A percentile compares a stretch with the other conserved stretches of the same genome.
Evolutionary conservation across 2,113 vertebrate species (phyloP).

Genomic region (Cynocephalus volans): DNA sequence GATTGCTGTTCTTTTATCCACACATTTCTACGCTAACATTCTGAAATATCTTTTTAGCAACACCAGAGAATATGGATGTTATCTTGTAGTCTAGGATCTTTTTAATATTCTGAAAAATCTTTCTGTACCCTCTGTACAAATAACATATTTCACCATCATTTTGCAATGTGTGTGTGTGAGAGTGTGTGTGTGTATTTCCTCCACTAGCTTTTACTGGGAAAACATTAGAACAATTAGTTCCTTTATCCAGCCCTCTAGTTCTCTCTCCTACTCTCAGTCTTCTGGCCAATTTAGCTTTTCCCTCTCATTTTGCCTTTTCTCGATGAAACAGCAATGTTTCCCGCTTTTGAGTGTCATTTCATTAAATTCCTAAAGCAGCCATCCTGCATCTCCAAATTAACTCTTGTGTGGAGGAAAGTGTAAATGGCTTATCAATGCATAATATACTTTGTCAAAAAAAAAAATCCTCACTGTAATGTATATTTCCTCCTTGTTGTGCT

Average conservation of each 20-base stretch:
- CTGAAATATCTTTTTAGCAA: constrained; percentile 30
- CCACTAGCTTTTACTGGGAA: neutral
- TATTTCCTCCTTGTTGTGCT: constrained; percentile 67
- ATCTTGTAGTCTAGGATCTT: neutral
- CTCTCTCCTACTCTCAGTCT: neutral
- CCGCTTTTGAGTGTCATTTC: constrained; percentile 74
- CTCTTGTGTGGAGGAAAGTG: constrained; percentile 54
- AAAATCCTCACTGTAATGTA: constrained; percentile 41
- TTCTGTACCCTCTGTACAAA: constrained; percentile 62
- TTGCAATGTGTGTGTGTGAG: neutral
- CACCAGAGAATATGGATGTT: neutral
- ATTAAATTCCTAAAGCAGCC: constrained; percentile 72
- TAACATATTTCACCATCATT: neutral
- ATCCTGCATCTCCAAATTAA: constrained; percentile 66
- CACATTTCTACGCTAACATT: neutral
- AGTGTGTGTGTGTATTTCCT: neutral
- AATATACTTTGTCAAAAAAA: constrained; percentile 65
- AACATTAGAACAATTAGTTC: constrained; percentile 15
- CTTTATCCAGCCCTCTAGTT: constrained; percentile 29
- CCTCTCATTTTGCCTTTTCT: constrained; percentile 1
- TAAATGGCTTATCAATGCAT: constrained; percentile 69
- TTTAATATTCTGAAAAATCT: constrained; percentile 2
- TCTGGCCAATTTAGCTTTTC: constrained; percentile 53
- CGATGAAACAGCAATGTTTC: neutral
- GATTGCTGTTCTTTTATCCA: neutral